A percentile compares a stretch with the other conserved stretches of the same genome.
phyloP scores from a whole-genome alignment of 2,888 invertebrate species.

The Gari tellinella region DNA sequence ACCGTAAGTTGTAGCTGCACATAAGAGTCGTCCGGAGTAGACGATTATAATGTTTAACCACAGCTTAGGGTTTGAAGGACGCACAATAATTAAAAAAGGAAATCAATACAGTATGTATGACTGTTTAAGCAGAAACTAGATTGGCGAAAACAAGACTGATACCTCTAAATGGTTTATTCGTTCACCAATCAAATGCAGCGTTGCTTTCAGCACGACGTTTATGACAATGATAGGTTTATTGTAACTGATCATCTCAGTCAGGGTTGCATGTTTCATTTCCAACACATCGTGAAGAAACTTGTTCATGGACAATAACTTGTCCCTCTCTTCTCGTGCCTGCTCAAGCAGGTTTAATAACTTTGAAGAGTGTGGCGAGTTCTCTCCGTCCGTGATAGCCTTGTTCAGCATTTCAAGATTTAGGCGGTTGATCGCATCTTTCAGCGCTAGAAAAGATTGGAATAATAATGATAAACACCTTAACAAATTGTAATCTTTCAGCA shows the following conservation, averaged over 20 bases:
- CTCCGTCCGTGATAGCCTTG: slow-evolving; percentile 39
- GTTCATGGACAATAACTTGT: slow-evolving; percentile 23
- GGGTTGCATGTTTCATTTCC: slow-evolving; percentile 49
- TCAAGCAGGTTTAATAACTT: slow-evolving; percentile 27
- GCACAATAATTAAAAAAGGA: too few species aligned
- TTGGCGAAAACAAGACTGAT: not conserved
- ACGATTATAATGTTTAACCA: too few species aligned
- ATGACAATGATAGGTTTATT: slow-evolving; percentile 28
- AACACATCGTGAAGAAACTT: slow-evolving; percentile 45
- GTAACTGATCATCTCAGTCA: slow-evolving; percentile 47
- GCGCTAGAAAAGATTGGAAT: slow-evolving; percentile 22
- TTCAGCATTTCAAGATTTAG: slow-evolving; percentile 37
- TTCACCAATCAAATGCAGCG: slow-evolving; percentile 48
- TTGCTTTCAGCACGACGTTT: slow-evolving; percentile 46
- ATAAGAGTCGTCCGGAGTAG: too few species aligned
- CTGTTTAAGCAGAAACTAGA: too few species aligned
- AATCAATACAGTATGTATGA: too few species aligned
- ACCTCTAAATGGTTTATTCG: slow-evolving; percentile 32
- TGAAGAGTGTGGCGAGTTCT: slow-evolving; percentile 30
- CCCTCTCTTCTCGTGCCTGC: slow-evolving; percentile 34
- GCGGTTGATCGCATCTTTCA: slow-evolving; percentile 53
- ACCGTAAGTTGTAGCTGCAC: too few species aligned
- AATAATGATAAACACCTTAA: not conserved
- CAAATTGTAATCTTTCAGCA: too few species aligned
- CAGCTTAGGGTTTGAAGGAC: too few species aligned